phyloP scores from a whole-genome alignment of 1,140 invertebrate species.

The Brachystomella parvula region DNA sequence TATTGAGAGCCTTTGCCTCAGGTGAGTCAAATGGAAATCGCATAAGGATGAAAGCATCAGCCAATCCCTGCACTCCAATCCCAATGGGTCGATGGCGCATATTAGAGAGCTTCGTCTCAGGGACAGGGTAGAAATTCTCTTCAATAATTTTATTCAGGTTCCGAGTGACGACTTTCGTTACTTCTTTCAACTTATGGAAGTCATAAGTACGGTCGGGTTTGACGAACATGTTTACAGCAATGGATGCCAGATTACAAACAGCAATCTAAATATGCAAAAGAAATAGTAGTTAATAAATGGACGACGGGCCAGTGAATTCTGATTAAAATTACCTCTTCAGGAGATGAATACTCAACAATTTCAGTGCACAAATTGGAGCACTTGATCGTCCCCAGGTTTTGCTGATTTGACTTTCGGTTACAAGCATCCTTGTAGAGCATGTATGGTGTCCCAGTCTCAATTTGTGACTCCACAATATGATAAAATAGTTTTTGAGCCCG shows the following conservation, averaged over 20 bases:
- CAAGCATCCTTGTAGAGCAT: conserved; percentile 98
- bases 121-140: conserved; percentile 90
- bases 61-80: conserved; percentile 93
- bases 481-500: conserved; percentile 86
- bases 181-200: conserved; percentile 77
- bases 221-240: conserved; percentile 96
- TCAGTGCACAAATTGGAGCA: conserved; percentile 98
- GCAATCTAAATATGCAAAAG: conserved; percentile 55
- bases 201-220: conserved; percentile 68
- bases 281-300: too few species aligned
- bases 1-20: conserved; percentile 79
- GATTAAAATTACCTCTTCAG: conserved; percentile 70
- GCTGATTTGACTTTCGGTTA: conserved; percentile 95
- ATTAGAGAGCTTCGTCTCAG: conserved; percentile 79
- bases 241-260: conserved; percentile 96
- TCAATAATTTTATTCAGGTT: conserved; percentile 99
- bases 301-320: too few species aligned
- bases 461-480: conserved; percentile 89
- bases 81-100: conserved; percentile 86
- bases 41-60: conserved; percentile 94
- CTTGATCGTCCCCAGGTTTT: conserved; percentile 97
- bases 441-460: conserved; percentile 96
- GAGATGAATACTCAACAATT: conserved; percentile 85
- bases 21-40: conserved; percentile 81
- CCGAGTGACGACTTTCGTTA: conserved; percentile 78